Evolutionary conservation across 2,797 vertebrate genomes (phyloP), one percentile per base, ranked within the genome.

Genomic region (Amblyopsis hoosieri): DNA sequence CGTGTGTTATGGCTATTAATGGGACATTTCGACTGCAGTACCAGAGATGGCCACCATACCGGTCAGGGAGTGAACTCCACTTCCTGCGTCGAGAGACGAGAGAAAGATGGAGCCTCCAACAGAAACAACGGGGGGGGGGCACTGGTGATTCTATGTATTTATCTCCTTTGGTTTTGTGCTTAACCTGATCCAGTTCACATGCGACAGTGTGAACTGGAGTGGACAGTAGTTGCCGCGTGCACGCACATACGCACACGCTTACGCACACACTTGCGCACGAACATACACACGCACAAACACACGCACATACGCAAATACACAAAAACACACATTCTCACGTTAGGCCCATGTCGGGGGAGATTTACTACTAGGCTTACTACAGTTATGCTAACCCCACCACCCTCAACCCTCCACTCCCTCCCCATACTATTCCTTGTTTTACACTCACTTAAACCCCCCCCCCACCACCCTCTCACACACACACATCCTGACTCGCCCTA

Each of bases 51-150:
- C 19, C 19, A 23, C 19, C 19, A 23, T 23, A 3, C 19, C 19
- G 19, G 19, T 23, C 19, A 23, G 19, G 19, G 19, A 3, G 19
- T 23, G 19, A 23, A 23, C 19, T 23, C 19, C 19, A 23, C 19
- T 23, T 23, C 19, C 19, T 37, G 33, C 7, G 33, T 50, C 72
- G 19, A 23, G 19, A 58, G 59, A 14, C 56, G 52, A 68, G 37
- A 60, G 59, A 65, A 75, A 33, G 31, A 8, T 49, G 54, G 68
- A 82, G 62, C 75, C 75, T 49, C 74, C 31, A 33, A 33, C 33
- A 37, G 33, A 37, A 37, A 37, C 19, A 2, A 2, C n/a, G 19
- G 19, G 19, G 19, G 19, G 19, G 3, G 19, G 19, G 19, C 19
- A 23, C 19, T 23, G 19, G 2, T 23, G 19, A 3, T 23, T 23